phyloP scores from a whole-genome alignment of 2,113 vertebrate genomes.

The Lasiurus borealis region DNA sequence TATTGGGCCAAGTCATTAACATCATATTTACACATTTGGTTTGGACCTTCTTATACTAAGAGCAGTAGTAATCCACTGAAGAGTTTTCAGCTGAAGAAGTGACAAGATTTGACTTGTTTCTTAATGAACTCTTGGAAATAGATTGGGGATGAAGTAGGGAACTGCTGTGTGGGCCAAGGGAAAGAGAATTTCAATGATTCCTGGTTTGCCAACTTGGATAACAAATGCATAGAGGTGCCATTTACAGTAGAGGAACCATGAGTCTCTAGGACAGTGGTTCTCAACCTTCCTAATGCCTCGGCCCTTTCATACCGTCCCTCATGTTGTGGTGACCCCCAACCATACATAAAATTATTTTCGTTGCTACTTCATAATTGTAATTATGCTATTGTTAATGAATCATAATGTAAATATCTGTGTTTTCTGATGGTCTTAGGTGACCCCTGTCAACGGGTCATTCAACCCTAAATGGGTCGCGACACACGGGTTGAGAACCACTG shows the following conservation, averaged over 20 bases:
- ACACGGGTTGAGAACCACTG: too few species aligned
- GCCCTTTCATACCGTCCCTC: too few species aligned
- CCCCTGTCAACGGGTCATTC: too few species aligned
- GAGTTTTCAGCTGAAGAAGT: conserved; percentile 2
- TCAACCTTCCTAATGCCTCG: too few species aligned
- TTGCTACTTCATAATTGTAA: too few species aligned
- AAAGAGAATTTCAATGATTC: background rate
- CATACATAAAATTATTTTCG: too few species aligned
- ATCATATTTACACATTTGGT: background rate
- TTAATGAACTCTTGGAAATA: conserved; percentile 3
- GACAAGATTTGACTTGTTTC: conserved; percentile 6
- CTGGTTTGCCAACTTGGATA: background rate
- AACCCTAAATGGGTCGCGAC: too few species aligned
- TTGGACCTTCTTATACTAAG: background rate
- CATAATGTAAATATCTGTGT: too few species aligned
- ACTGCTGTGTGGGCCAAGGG: background rate
- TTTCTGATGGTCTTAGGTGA: too few species aligned
- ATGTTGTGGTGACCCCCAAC: too few species aligned
- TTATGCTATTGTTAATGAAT: too few species aligned
- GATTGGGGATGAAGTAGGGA: background rate
- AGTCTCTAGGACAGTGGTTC: background rate
- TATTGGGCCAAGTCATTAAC: background rate
- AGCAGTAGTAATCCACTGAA: background rate
- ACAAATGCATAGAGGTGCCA: background rate
- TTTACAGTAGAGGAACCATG: background rate